A percentile compares a stretch with the other conserved stretches of the same genome.
phyloP scores from a whole-genome alignment of 1,140 invertebrate species.

The Lycorma delicatula region DNA sequence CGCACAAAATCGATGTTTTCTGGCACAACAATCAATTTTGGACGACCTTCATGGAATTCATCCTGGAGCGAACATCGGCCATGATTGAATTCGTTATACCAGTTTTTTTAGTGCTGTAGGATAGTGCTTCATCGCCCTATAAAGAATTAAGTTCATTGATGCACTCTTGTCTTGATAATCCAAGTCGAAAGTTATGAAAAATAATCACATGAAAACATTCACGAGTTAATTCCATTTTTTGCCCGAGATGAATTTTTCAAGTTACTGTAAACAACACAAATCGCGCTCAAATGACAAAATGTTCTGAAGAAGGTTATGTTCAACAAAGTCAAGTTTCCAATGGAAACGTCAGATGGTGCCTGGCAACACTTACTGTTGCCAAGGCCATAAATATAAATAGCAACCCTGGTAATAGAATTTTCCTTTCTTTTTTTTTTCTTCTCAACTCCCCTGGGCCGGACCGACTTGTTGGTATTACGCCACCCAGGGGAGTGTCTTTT shows the following conservation, averaged over 20 bases:
- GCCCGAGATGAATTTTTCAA: neutral
- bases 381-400: no score
- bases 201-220: slow-evolving; percentile 12
- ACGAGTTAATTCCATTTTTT: neutral
- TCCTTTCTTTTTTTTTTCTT: no score
- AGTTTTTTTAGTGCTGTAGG: slow-evolving; percentile 14
- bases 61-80: slow-evolving; percentile 21
- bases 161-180: slow-evolving; percentile 19
- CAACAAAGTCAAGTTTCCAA: no score
- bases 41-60: slow-evolving; percentile 25
- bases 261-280: neutral
- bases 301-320: no score
- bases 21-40: slow-evolving; percentile 27
- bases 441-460: no score
- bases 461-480: no score
- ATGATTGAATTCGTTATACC: slow-evolving; percentile 21
- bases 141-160: slow-evolving; percentile 20
- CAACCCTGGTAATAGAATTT: no score
- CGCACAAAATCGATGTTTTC: slow-evolving; percentile 26
- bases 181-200: slow-evolving; percentile 19
- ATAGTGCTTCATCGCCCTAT: slow-evolving; percentile 21
- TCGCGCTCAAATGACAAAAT: neutral
- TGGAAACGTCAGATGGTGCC: no score
- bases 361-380: no score
- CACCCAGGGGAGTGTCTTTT: no score